These are phyloP conservation scores for Agelaius phoeniceus DNA, from an alignment of 2,113 vertebrate genomes.

Conservation along the genomic window DNA sequence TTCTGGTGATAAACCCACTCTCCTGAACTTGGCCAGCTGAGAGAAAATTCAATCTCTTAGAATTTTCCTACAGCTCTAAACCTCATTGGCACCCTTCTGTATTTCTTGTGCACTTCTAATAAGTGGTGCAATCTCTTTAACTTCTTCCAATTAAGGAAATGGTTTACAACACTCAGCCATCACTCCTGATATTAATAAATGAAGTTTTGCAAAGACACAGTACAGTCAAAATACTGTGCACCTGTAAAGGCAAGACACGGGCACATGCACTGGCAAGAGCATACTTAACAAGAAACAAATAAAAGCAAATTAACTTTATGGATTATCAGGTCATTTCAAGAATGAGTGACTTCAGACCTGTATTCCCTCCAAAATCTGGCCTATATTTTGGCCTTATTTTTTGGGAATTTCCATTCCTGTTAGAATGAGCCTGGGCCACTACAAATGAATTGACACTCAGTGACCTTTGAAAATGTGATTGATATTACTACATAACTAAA, in stretches of 20 bases:
- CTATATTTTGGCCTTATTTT: background rate
- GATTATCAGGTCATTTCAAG: background rate
- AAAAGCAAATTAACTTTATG: background rate
- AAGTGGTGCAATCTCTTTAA: background rate
- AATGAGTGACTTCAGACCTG: accelerated
- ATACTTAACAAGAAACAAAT: background rate
- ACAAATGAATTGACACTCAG: background rate
- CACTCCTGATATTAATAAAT: background rate
- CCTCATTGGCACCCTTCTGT: background rate
- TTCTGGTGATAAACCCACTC: background rate
- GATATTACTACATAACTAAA: background rate
- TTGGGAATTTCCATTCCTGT: background rate
- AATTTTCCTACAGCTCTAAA: background rate
- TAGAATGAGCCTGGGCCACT: background rate
- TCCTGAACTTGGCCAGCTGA: background rate
- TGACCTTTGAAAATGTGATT: background rate
- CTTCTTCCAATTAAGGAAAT: background rate
- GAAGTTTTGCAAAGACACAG: background rate
- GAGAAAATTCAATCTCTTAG: background rate
- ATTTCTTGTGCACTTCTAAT: background rate
- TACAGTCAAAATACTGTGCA: background rate
- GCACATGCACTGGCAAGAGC: background rate
- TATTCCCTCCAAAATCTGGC: background rate
- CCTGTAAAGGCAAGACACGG: background rate
- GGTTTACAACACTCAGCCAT: accelerated